Evolutionary conservation across 2,113 vertebrate genomes (phyloP).

Genomic region (Hassar affinis): DNA sequence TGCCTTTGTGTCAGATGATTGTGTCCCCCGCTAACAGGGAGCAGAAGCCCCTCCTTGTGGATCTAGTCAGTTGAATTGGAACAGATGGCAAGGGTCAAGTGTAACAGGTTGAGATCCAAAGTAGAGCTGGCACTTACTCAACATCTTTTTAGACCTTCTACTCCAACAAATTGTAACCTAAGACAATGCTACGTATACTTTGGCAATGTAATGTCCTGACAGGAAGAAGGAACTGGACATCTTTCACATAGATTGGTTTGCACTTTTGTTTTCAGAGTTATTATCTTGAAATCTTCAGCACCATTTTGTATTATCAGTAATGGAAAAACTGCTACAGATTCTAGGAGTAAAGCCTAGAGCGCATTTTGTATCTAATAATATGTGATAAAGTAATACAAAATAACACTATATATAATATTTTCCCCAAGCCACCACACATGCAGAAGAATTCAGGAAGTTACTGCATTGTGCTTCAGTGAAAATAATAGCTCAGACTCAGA

Average conservation of each 20-base stretch:
- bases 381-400: background rate
- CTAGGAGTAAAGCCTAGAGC: slow-evolving; percentile 35
- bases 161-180: slow-evolving; percentile 7
- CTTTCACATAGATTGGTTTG: background rate
- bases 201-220: background rate
- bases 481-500: background rate
- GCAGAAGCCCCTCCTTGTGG: slow-evolving; percentile 46
- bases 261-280: background rate
- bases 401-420: background rate
- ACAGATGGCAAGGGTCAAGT: slow-evolving; percentile 68
- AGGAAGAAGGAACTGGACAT: background rate
- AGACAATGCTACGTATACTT: background rate
- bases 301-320: slow-evolving; percentile 4
- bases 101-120: slow-evolving; percentile 68
- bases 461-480: background rate
- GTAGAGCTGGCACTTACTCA: slow-evolving; percentile 35
- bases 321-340: background rate
- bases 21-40: slow-evolving; percentile 67
- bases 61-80: slow-evolving; percentile 58
- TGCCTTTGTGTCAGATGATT: slow-evolving; percentile 72
- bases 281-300: background rate
- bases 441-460: background rate
- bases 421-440: background rate
- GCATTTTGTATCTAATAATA: background rate
- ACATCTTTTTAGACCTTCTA: slow-evolving; percentile 17